phyloP scores from a whole-genome alignment of 2,888 invertebrate genomes.

The Caenorhabditis panamensis region DNA sequence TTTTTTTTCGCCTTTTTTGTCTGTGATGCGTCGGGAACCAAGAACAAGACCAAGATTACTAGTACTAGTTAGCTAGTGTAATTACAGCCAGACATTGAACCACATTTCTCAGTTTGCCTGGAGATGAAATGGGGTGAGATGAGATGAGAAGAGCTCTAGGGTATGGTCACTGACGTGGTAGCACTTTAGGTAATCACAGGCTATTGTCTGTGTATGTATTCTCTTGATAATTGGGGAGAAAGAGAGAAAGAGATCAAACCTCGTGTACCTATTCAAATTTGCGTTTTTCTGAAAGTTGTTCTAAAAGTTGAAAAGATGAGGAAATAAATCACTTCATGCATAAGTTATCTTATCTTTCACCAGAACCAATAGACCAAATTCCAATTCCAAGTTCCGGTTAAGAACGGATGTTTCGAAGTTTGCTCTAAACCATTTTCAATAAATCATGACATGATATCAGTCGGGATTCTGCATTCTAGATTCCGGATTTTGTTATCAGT shows the following conservation, averaged over 20 bases:
- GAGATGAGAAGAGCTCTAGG: too few species aligned
- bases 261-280: background rate
- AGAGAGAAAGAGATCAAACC: background rate
- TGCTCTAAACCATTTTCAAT: too few species aligned
- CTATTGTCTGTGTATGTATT: constrained; percentile 12
- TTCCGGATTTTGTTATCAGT: too few species aligned
- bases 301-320: background rate
- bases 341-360: too few species aligned
- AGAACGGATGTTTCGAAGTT: too few species aligned
- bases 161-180: constrained; percentile 28
- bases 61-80: constrained; percentile 19
- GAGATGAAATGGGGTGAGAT: constrained; percentile 6
- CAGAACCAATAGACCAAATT: too few species aligned
- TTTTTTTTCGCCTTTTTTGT: constrained; percentile 13
- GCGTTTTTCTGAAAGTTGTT: background rate
- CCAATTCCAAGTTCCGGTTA: too few species aligned
- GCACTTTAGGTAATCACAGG: constrained; percentile 39
- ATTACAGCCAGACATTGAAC: constrained; percentile 14
- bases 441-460: too few species aligned
- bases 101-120: constrained; percentile 5
- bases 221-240: constrained; percentile 19
- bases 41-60: constrained; percentile 32
- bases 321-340: too few species aligned
- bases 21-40: constrained; percentile 1
- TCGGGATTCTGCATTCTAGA: too few species aligned